phyloP scores from a whole-genome alignment of 1,140 invertebrate species.

The Drosophila biarmipes region DNA sequence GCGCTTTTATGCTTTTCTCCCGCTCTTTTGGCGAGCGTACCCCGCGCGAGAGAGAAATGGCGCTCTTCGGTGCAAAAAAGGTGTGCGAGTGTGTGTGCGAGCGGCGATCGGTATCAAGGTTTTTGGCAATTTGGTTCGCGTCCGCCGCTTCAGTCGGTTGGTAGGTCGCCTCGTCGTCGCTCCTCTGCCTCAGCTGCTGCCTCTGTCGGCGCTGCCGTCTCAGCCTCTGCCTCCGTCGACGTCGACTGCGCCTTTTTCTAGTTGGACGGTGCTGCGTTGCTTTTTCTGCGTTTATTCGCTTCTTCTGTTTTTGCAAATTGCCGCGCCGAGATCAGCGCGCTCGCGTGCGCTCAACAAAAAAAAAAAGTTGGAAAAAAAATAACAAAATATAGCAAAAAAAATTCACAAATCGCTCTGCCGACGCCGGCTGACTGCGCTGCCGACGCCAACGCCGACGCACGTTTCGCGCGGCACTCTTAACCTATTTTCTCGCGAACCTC shows the following conservation, averaged over 20 bases:
- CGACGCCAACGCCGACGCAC: slow-evolving; percentile 50
- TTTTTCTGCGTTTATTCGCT: slow-evolving; percentile 44
- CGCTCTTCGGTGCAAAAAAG: slow-evolving; percentile 37
- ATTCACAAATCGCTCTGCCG: slow-evolving; percentile 49
- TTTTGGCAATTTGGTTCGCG: slow-evolving; percentile 84
- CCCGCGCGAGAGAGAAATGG: slow-evolving; percentile 13
- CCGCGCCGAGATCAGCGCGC: slow-evolving; percentile 71
- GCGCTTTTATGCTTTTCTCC: slow-evolving; percentile 35
- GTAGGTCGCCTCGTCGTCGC: slow-evolving; percentile 77
- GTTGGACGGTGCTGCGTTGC: slow-evolving; percentile 49
- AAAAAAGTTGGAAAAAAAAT: slow-evolving; percentile 9
- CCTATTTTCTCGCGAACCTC: slow-evolving; percentile 79
- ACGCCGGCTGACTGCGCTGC: slow-evolving; percentile 34
- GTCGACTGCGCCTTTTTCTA: slow-evolving; percentile 72
- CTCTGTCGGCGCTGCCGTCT: slow-evolving; percentile 7
- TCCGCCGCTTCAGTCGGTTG: slow-evolving; percentile 78
- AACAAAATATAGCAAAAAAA: slow-evolving; percentile 20
- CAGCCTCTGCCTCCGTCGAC: slow-evolving; percentile 42
- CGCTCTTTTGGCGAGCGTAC: slow-evolving; percentile 7
- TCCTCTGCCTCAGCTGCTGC: slow-evolving; percentile 53
- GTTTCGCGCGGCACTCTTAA: slow-evolving; percentile 81
- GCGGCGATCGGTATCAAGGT: slow-evolving; percentile 83
- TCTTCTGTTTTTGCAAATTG: slow-evolving; percentile 70
- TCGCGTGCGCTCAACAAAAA: slow-evolving; percentile 61
- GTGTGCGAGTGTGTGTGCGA: slow-evolving; percentile 40